Conservation (phyloP, 2,797 vertebrate genomes). For the Arrhamphus sclerolepis region DNA sequence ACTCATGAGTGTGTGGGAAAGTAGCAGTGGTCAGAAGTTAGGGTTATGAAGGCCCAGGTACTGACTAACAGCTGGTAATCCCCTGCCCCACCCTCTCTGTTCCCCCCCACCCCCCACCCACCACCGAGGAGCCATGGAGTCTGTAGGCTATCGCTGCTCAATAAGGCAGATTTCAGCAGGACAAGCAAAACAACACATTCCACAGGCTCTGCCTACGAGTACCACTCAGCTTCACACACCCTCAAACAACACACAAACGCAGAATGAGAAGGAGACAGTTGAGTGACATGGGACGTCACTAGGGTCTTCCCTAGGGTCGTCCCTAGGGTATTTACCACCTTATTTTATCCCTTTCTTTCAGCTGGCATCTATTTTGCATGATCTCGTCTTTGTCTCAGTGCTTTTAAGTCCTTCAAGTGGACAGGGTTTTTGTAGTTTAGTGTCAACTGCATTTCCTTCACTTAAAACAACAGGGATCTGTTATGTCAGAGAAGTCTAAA, state of each 20-base stretch:
- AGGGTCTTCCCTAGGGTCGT: constrained; percentile 26
- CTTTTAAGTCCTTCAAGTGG: constrained; percentile 27
- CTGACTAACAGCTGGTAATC: constrained; percentile 44
- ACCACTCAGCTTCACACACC: constrained; percentile 56
- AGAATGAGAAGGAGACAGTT: constrained; percentile 35
- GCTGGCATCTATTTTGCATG: constrained; percentile 57
- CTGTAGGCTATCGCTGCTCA: constrained; percentile 86
- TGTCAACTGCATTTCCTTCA: constrained; percentile 3
- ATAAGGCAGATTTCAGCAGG: constrained; percentile 78
- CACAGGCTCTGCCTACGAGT: constrained; percentile 69
- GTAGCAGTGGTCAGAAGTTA: constrained; percentile 12
- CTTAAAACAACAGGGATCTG: constrained; percentile 18
- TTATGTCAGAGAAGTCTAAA: constrained; percentile 10
- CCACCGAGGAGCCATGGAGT: constrained; percentile 88
- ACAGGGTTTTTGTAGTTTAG: constrained; percentile 5
- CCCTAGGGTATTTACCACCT: constrained; percentile 56
- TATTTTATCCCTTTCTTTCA: constrained; percentile 61
- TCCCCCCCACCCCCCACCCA: constrained; percentile 15
- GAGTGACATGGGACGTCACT: constrained; percentile 35
- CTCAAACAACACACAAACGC: constrained; percentile 63
- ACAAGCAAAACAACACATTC: constrained; percentile 81
- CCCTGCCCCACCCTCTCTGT: constrained; percentile 34
- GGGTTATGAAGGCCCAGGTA: constrained; percentile 37
- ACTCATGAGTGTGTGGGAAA: constrained; percentile 12
- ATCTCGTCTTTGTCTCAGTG: constrained; percentile 28